phyloP scores from a whole-genome alignment of 2,113 vertebrate species.

The Tauraco erythrolophus region DNA sequence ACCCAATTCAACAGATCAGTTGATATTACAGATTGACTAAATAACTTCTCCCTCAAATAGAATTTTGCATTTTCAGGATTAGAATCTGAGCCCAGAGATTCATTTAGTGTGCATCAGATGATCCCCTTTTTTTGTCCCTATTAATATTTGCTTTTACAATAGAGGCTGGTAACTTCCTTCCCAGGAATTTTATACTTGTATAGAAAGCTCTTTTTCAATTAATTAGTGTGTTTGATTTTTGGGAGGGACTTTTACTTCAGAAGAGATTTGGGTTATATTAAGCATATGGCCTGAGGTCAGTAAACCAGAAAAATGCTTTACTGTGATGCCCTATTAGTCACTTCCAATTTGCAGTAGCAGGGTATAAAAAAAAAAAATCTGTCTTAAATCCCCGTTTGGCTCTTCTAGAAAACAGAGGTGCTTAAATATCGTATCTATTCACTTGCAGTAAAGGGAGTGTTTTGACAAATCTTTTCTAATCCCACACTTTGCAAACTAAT shows the following conservation, averaged over 20 bases:
- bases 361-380: neutral
- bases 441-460: neutral
- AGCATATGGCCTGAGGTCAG: neutral
- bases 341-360: neutral
- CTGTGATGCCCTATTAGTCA: neutral
- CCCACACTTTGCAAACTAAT: neutral
- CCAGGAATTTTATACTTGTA: neutral
- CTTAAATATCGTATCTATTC: neutral
- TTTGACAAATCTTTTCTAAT: neutral
- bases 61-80: neutral
- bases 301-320: neutral
- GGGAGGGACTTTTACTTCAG: neutral
- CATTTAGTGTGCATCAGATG: neutral
- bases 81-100: neutral
- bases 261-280: neutral
- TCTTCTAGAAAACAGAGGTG: neutral
- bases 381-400: neutral
- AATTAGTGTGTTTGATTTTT: neutral
- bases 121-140: neutral
- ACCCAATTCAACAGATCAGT: neutral
- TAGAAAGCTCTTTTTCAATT: neutral
- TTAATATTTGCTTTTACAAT: neutral
- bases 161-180: neutral
- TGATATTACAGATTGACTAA: neutral
- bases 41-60: neutral